Evolutionary conservation across 2,888 invertebrate species (phyloP).

Genomic region (Troides aeacus): DNA sequence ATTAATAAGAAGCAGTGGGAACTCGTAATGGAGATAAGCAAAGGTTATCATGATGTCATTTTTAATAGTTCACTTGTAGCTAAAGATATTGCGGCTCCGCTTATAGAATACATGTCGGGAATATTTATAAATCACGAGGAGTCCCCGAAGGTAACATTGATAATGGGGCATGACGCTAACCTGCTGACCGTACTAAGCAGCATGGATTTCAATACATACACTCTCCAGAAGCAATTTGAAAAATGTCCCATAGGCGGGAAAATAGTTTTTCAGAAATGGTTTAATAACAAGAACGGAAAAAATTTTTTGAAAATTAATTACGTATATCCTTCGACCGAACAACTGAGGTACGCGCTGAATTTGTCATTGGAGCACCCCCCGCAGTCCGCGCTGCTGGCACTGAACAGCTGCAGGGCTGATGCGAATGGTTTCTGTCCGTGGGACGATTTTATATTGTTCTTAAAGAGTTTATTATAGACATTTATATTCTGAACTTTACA

Average conservation of each 20-base stretch:
- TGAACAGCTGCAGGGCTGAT: slow-evolving; percentile 50
- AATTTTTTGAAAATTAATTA: slow-evolving; percentile 58
- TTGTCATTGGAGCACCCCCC: slow-evolving; percentile 56
- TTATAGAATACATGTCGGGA: slow-evolving; percentile 52
- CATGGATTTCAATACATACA: slow-evolving; percentile 51
- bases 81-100: slow-evolving; percentile 55
- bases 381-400: slow-evolving; percentile 46
- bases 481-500: too few relatives aligned
- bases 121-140: slow-evolving; percentile 44
- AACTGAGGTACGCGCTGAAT: slow-evolving; percentile 50
- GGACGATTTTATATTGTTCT: slow-evolving; percentile 50
- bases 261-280: slow-evolving; percentile 67
- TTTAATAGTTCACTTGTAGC: slow-evolving; percentile 62
- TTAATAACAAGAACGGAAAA: slow-evolving; percentile 37
- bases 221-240: slow-evolving; percentile 53
- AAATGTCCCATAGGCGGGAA: slow-evolving; percentile 62
- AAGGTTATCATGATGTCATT: slow-evolving; percentile 59
- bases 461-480: slow-evolving; percentile 30
- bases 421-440: slow-evolving; percentile 58
- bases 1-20: slow-evolving; percentile 46
- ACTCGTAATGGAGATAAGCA: slow-evolving; percentile 48
- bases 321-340: slow-evolving; percentile 58
- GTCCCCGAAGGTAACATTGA: slow-evolving; percentile 47
- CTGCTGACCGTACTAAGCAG: slow-evolving; percentile 57
- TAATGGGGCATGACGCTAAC: slow-evolving; percentile 72